Percentiles rank a stretch among this genome's conserved stretches.
Conservation (phyloP, 2,888 invertebrate species). For the Galerucella pusilla region DNA sequence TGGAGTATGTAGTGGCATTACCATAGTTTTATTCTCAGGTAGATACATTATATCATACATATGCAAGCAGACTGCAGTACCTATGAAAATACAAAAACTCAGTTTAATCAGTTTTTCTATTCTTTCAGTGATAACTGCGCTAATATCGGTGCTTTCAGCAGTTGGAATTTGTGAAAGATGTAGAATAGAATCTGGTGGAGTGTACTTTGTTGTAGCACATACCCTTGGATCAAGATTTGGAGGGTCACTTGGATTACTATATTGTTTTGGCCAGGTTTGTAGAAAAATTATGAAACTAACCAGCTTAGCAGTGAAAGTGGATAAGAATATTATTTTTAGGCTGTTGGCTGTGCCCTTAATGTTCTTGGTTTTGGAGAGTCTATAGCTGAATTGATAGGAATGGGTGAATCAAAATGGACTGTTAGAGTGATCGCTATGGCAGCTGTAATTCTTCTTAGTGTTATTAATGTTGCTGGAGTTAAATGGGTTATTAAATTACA, state of each 20-base stretch:
- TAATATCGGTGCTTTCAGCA: slow-evolving; percentile 93
- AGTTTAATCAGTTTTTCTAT: neutral
- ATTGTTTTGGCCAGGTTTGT: slow-evolving; percentile 93
- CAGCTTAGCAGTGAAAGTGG: no score
- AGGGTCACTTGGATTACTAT: slow-evolving; percentile 91
- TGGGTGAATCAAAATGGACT: slow-evolving; percentile 80
- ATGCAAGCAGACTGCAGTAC: slow-evolving; percentile 8
- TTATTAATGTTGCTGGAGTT: slow-evolving; percentile 95
- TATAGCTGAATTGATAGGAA: slow-evolving; percentile 85
- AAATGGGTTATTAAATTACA: slow-evolving; percentile 98
- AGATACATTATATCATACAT: slow-evolving; percentile 42
- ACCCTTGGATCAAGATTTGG: slow-evolving; percentile 94
- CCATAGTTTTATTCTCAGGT: slow-evolving; percentile 86
- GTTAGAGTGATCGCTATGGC: slow-evolving; percentile 88
- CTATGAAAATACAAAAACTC: no score
- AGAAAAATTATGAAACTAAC: no score
- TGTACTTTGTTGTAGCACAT: slow-evolving; percentile 94
- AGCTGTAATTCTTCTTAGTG: slow-evolving; percentile 86
- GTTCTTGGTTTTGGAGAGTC: slow-evolving; percentile 98
- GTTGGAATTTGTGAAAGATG: slow-evolving; percentile 97
- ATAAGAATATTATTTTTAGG: slow-evolving; percentile 68
- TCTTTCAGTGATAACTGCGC: slow-evolving; percentile 82
- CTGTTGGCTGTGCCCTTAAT: slow-evolving; percentile 95
- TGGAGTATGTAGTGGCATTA: slow-evolving; percentile 81
- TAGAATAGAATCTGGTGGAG: slow-evolving; percentile 96